Base-by-base conservation (phyloP, 1,140 invertebrate species). In the Bombus vancouverensis region DNA sequence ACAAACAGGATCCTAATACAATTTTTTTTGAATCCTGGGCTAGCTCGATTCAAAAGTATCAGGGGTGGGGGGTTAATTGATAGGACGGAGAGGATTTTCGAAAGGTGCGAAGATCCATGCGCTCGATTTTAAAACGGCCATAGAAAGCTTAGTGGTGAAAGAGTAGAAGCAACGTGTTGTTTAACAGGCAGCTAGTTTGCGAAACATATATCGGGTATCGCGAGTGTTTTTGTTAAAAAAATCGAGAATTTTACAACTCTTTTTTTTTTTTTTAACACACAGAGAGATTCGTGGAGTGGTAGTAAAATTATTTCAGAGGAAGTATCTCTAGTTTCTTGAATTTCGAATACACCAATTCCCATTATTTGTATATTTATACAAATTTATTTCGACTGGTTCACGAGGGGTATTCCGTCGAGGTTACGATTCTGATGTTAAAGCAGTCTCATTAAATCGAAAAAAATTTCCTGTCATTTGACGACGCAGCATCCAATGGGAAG, bases 1-100 rank as follows among this genome's bases (percentile, higher is more conserved):
- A 84, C 90, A 93, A 94, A 94, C 89, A 93, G 87, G 91, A 93
- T 92, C 93, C 90, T 89, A 88, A 92, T 85, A 86, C 92, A 90
- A 89, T 88, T 89, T 93, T 71, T 71, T 71, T 25, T 88, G 79
- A 92, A 91, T 92, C 78, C 47, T 15, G 87, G 59, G 73, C 10
- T 13, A 77, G 74, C 68, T 80, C 28, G 70, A 44, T 78, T 73
- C 66, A 87, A 34, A 37, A 6, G 62, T 15, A n/a, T 8, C 2
- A 34, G 6, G n/a, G 47, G 39, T 8, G 18, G 47, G 71, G 39
- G 85, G 87, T 84, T 89, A 89, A 89, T 89, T 81, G 87, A 70
- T 12, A 62, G 47, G 76, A 9, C 6, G 65, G 25, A 25, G 34
- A 53, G 25, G 37, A 42, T 34, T 59, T 84, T 57, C 37, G 34